Evolutionary conservation across 2,113 vertebrate genomes (phyloP).

Genomic region (Suricata suricatta): DNA sequence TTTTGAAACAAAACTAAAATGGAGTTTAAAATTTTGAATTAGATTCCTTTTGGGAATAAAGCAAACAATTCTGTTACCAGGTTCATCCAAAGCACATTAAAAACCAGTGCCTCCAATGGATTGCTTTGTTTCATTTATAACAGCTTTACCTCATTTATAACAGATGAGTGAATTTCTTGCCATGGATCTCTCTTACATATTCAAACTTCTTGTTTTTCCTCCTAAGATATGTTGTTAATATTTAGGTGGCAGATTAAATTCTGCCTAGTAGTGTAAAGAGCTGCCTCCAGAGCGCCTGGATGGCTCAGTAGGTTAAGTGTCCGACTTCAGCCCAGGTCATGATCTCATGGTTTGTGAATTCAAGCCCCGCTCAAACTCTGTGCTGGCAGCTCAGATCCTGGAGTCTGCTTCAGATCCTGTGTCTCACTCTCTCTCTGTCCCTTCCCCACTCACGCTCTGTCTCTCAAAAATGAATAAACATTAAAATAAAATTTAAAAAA

Average conservation of each 20-base stretch:
- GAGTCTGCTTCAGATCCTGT: too few species aligned
- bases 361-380: too few species aligned
- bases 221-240: neutral
- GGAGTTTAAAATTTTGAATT: neutral
- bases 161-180: neutral
- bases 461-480: too few species aligned
- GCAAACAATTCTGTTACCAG: neutral
- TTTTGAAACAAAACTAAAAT: neutral
- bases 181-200: neutral
- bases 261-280: neutral
- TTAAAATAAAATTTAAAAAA: neutral
- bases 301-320: too few species aligned
- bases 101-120: neutral
- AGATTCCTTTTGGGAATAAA: neutral
- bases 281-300: too few species aligned
- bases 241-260: neutral
- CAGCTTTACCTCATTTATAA: neutral
- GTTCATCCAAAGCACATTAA: neutral
- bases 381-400: too few species aligned
- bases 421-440: too few species aligned
- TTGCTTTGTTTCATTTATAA: neutral
- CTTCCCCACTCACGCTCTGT: too few species aligned
- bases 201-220: constrained; percentile 1
- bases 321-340: too few species aligned
- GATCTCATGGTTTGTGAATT: too few species aligned